Evolutionary conservation across 2,113 vertebrate genomes (phyloP).

Genomic region (Macquaria ambigua): DNA sequence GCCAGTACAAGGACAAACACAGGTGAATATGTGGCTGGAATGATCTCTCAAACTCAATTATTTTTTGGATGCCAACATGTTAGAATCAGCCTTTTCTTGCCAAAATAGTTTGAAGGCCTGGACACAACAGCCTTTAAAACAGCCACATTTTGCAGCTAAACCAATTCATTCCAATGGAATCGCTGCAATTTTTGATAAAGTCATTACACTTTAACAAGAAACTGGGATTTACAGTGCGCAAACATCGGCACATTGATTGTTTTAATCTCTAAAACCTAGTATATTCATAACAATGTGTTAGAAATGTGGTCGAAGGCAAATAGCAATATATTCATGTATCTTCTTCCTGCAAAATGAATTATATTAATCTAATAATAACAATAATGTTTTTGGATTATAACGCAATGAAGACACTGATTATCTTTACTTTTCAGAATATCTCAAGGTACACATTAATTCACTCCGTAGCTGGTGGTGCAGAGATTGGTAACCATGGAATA

Average conservation of each 20-base stretch:
- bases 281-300: background rate
- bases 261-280: background rate
- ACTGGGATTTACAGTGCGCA: background rate
- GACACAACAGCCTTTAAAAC: background rate
- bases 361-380: conserved; percentile 24
- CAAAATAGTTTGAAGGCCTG: background rate
- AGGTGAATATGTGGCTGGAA: background rate
- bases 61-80: background rate
- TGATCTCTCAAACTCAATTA: background rate
- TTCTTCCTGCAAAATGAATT: background rate
- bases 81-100: background rate
- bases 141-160: too few relatives aligned
- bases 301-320: background rate
- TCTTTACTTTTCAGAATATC: conserved; percentile 39
- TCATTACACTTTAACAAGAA: conserved; percentile 1
- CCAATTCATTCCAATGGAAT: too few relatives aligned
- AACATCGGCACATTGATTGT: background rate
- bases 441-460: conserved; percentile 47
- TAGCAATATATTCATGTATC: background rate
- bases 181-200: background rate
- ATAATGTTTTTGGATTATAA: conserved; percentile 23
- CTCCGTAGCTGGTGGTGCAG: conserved; percentile 4
- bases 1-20: background rate
- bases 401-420: conserved; percentile 34
- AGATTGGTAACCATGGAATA: conserved; percentile 24